Evolutionary conservation across 2,888 invertebrate genomes (phyloP).

Genomic region (Pachydiplax longipennis): DNA sequence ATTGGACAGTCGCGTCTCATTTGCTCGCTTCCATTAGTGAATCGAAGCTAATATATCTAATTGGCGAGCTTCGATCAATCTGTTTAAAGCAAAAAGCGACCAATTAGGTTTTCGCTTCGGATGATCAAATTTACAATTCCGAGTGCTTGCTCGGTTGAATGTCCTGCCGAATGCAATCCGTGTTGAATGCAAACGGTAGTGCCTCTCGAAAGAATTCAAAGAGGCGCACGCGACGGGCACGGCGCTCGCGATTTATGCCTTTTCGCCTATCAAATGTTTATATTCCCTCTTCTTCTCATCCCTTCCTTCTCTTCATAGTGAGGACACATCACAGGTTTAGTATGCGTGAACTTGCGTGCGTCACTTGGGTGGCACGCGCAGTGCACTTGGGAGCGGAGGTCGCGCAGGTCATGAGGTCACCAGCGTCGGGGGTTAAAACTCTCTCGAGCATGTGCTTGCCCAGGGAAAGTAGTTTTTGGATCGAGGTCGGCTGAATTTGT

Average conservation of each 20-base stretch:
- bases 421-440: neutral
- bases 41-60: too few species aligned
- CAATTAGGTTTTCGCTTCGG: too few species aligned
- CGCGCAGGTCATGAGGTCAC: neutral
- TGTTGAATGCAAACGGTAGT: too few species aligned
- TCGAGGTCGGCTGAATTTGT: neutral
- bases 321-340: neutral
- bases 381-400: neutral
- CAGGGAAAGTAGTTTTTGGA: constrained; percentile 1
- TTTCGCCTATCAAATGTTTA: neutral
- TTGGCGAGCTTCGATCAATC: too few species aligned
- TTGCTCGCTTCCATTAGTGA: too few species aligned
- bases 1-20: too few species aligned
- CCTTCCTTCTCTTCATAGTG: neutral
- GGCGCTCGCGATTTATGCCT: neutral
- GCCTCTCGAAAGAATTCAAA: too few species aligned
- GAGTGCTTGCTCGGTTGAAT: too few species aligned
- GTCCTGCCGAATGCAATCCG: too few species aligned
- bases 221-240: too few species aligned
- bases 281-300: neutral
- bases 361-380: neutral
- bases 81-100: too few species aligned
- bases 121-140: too few species aligned
- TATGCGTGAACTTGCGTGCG: neutral
- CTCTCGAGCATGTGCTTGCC: neutral